phyloP scores from a whole-genome alignment of 2,113 vertebrate genomes.

The Egretta garzetta region DNA sequence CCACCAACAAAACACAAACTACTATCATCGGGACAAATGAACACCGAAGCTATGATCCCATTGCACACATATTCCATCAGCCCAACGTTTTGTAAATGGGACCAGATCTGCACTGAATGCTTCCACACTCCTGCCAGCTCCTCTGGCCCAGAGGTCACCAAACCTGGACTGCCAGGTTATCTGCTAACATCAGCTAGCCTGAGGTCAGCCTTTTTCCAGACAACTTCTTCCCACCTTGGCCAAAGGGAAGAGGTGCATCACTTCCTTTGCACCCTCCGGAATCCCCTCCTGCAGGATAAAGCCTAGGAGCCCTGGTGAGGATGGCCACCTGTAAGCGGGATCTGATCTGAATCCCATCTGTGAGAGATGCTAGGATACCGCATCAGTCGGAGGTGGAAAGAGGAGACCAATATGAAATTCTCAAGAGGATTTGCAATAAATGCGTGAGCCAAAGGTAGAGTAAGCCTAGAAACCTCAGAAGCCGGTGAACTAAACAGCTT shows the following conservation, averaged over 20 bases:
- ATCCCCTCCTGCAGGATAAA: neutral
- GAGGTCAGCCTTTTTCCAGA: neutral
- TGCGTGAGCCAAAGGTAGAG: neutral
- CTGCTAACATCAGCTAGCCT: neutral
- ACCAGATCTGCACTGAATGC: neutral
- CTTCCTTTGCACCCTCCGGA: neutral
- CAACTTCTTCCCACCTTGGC: neutral
- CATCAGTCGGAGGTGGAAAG: neutral
- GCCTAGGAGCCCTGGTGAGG: neutral
- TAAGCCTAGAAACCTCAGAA: neutral
- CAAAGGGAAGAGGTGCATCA: neutral
- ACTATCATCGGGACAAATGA: rapidly evolving
- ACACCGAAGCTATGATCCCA: rapidly evolving
- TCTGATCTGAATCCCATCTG: neutral
- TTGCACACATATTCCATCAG: rapidly evolving
- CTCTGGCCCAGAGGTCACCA: neutral
- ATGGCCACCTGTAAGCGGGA: neutral
- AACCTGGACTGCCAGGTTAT: no score
- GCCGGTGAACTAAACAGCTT: neutral
- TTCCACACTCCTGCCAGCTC: neutral
- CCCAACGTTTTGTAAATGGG: neutral
- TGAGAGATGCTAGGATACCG: neutral
- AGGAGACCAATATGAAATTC: neutral
- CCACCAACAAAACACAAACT: rapidly evolving
- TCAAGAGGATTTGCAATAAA: neutral